Evolutionary conservation across 2,797 vertebrate species (phyloP).

Genomic region (Coregonus sp.): DNA sequence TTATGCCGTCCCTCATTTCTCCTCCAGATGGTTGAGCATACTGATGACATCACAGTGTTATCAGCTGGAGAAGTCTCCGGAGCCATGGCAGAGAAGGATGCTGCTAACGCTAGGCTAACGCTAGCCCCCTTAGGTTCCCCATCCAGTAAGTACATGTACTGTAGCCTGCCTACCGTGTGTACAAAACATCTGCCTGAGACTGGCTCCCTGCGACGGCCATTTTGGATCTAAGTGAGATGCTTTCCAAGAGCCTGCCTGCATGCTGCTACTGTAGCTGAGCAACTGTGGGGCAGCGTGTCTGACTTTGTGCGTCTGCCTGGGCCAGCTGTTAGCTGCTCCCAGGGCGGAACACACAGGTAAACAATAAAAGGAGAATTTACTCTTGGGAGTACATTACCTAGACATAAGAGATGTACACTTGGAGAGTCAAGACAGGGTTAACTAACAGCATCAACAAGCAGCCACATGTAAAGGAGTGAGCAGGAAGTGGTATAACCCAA

Average conservation of each 20-base stretch:
- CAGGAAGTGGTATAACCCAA: not conserved
- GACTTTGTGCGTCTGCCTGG: not conserved
- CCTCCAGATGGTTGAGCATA: slow-evolving; percentile 1
- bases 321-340: not conserved
- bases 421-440: not conserved
- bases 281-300: not conserved
- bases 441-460: not conserved
- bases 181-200: slow-evolving; percentile 26
- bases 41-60: slow-evolving; percentile 16
- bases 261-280: not conserved
- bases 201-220: slow-evolving; percentile 39
- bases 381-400: not conserved
- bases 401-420: slow-evolving; percentile 8
- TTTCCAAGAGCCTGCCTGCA: not conserved
- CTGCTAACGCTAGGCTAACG: slow-evolving; percentile 10
- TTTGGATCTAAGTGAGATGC: slow-evolving; percentile 29
- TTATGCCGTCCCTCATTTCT: slow-evolving; percentile 17
- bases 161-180: slow-evolving; percentile 15
- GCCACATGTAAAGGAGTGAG: slow-evolving; percentile 1
- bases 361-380: not conserved
- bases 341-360: not conserved
- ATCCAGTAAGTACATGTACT: slow-evolving; percentile 14
- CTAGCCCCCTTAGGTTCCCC: not conserved
- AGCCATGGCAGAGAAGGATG: not conserved
- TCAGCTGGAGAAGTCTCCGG: not conserved